Conservation (phyloP, 2,797 vertebrate species). For the Anguilla anguilla region DNA sequence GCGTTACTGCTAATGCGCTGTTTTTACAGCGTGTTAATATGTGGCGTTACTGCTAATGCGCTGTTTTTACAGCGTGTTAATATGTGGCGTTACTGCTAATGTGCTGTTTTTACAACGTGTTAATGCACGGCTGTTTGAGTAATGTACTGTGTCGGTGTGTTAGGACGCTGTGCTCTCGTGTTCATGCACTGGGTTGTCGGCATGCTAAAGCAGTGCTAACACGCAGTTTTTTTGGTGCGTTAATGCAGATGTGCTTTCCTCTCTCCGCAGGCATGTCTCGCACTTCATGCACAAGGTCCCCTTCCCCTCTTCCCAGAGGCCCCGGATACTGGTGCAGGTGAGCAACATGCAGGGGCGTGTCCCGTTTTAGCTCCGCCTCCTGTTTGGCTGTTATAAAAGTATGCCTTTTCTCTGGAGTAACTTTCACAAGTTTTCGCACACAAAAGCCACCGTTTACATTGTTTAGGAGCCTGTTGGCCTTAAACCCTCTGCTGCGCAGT, state of each 20-base stretch:
- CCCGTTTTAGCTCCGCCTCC: neutral
- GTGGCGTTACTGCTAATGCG: neutral
- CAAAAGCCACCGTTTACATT: neutral
- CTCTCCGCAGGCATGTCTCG: conserved; percentile 87
- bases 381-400: neutral
- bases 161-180: neutral
- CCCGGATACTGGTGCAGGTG: conserved; percentile 97
- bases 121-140: too few relatives aligned
- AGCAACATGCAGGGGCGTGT: conserved; percentile 39
- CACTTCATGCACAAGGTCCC: conserved; percentile 99
- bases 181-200: neutral
- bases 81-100: too few relatives aligned
- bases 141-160: too few relatives aligned
- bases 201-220: neutral
- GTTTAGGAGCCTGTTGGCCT: neutral
- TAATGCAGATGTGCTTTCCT: conserved; percentile 16
- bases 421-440: neutral
- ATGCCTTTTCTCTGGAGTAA: neutral
- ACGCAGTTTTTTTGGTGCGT: conserved; percentile 29
- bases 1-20: too few relatives aligned
- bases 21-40: too few relatives aligned
- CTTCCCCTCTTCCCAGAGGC: conserved; percentile 94
- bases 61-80: too few relatives aligned
- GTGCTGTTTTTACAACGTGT: too few relatives aligned
- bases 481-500: neutral